Base-by-base conservation (phyloP, 2,113 vertebrate species). In the Todiramphus saurophagus region DNA sequence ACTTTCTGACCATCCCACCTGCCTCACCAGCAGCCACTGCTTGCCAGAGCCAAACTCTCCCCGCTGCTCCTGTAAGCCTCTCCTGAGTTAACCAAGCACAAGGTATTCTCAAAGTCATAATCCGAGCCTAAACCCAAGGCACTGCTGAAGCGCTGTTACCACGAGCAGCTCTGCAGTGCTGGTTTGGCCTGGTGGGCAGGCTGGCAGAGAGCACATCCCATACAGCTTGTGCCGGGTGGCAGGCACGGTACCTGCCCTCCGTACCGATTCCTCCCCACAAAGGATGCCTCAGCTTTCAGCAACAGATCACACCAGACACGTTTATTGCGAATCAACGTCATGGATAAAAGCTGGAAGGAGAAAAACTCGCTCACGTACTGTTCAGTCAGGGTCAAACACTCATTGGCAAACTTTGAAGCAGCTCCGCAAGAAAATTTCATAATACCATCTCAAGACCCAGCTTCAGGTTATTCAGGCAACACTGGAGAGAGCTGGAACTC, bases 141-240 rank as follows among this genome's bases (percentile, higher is more conserved):
- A 1, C 8, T 66, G 50, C 56, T 59, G 50, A 66, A 60, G 44
- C 53, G 37, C 5, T 3, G 16, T 24, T 75, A 21, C 18, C 4
- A 28, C 0, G 3, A 81, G 27, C 3, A 2, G 9, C 30, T 83
- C 25, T 41, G 23, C 17, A 7, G 9, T 0, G 0, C 16, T 46
- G 1, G 31, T 66, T 46, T 67, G 73, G 9, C 37, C 56, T 4
- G 28, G 51, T 10, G 30, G 39, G 19, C 58, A 53, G 44, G 33
- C 30, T 89, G 77, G 41, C 28, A 74, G 46, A 48, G 59, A 62
- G 18, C 48, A 69, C 39, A 35, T 21, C 27, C 9, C 46, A 1
- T 50, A 31, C 11, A 67, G 8, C 19, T 81, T 79, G 51, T 37
- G 28, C 37, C 2, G 5, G 13, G 69, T 63, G 27, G 66, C 41